These are phyloP conservation scores for Aselliscus stoliczkanus DNA, from an alignment of 2,797 vertebrate genomes.

Conservation along the genomic window DNA sequence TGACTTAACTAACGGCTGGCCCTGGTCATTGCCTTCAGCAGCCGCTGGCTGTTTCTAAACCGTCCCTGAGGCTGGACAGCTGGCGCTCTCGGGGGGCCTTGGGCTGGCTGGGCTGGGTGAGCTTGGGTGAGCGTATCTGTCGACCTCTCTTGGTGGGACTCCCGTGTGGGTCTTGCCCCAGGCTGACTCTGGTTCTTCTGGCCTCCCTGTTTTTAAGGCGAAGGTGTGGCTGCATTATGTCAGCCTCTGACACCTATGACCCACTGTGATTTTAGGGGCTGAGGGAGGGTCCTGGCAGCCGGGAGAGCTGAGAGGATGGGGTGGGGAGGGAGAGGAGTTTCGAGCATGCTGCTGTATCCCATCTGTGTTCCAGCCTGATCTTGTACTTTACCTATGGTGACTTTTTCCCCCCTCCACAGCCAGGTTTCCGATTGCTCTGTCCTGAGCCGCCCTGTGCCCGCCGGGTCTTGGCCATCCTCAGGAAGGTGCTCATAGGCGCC, in stretches of 20 bases:
- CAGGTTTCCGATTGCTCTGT: background rate
- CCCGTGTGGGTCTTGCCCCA: background rate
- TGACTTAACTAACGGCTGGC: no score
- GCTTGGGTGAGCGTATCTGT: background rate
- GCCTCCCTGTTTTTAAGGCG: background rate
- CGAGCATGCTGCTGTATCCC: background rate
- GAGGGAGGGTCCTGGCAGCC: background rate
- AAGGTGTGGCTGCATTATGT: background rate
- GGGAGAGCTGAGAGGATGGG: background rate
- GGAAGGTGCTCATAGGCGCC: background rate
- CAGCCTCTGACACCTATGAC: background rate
- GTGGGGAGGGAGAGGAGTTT: background rate
- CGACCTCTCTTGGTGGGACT: no score
- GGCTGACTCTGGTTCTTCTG: background rate
- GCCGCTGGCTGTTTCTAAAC: background rate
- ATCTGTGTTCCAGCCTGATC: background rate
- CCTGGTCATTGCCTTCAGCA: background rate
- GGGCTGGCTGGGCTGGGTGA: background rate
- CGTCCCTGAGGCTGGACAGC: background rate
- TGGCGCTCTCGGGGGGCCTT: background rate
- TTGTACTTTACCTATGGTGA: background rate
- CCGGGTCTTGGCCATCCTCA: rapidly evolving
- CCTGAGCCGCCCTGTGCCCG: background rate
- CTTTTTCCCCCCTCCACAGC: background rate
- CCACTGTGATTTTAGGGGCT: background rate